Conservation (phyloP, 1,140 invertebrate species). For the Fopius arisanus region DNA sequence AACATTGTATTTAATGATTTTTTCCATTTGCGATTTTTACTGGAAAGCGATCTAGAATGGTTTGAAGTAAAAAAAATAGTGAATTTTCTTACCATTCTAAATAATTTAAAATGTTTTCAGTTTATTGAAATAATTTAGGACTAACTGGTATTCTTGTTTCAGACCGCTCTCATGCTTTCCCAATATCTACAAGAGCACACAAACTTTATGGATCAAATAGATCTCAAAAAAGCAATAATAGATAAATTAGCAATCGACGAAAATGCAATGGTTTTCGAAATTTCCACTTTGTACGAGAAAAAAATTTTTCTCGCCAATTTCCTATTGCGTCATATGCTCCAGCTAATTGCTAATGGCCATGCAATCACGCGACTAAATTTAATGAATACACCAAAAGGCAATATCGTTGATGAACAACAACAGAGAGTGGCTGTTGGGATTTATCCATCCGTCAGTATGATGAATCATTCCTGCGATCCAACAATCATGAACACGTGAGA, state of each 20-base stretch:
- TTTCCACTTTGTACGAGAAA: slow-evolving; percentile 53
- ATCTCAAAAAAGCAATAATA: slow-evolving; percentile 46
- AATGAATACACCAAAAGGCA: slow-evolving; percentile 38
- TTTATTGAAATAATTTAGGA: background rate
- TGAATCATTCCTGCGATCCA: slow-evolving; percentile 91
- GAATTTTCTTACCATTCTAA: background rate
- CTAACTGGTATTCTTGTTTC: slow-evolving; percentile 43
- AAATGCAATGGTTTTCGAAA: slow-evolving; percentile 43
- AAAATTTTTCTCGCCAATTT: slow-evolving; percentile 68
- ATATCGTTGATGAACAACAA: slow-evolving; percentile 58
- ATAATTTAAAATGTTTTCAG: no score
- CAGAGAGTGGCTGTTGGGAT: slow-evolving; percentile 82
- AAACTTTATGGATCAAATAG: slow-evolving; percentile 59
- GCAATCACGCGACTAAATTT: slow-evolving; percentile 69
- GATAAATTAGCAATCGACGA: slow-evolving; percentile 48
- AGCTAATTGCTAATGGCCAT: slow-evolving; percentile 83
- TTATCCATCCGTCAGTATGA: slow-evolving; percentile 86
- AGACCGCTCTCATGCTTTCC: slow-evolving; percentile 70
- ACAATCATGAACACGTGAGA: slow-evolving; percentile 70
- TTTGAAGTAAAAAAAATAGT: no score
- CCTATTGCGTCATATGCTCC: slow-evolving; percentile 76
- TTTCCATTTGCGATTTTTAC: no score
- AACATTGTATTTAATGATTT: no score
- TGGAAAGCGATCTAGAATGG: no score
- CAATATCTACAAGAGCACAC: slow-evolving; percentile 67